Base-by-base conservation (phyloP, 2,888 invertebrate species). In the Ariolimax columbianus region DNA sequence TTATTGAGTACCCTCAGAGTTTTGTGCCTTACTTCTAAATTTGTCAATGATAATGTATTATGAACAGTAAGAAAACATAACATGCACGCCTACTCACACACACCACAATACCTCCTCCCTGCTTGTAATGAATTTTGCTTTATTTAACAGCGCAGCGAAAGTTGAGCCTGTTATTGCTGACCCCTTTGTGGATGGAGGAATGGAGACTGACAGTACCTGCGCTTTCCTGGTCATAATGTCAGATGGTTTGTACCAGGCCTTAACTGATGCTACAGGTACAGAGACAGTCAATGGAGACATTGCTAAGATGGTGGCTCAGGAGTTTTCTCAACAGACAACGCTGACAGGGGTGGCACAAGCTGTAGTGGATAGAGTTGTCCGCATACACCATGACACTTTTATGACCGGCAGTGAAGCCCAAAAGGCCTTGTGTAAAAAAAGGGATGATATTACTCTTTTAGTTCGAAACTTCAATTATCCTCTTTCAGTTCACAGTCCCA, bases 381-480 rank as follows among this genome's bases (percentile, higher is more conserved):
- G 97, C n/a, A 96, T 97, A 86, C 97, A 97, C 92, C 96, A 97
- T 72, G 96, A 97, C 75, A 96, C 96, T 86, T 97, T 96, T 92
- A 96, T 96, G 94, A 95, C 91, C 66, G 92, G 90, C 17, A 87
- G 87, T 11, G 90, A 86, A 38, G 89, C 90, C 66, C 88, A 89
- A 33, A 92, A 92, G 85, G 87, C 82, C 33, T 86, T 90, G 80
- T 94, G 94, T 86, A 94, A 94, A 82, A 96, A 96, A 70, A 95
- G 97, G 59, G 97, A 97, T 30, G 97, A 98, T 91, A 97, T 97
- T 92, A 97, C 97, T 0, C 95, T 98, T 36, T 93, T 98, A 0
- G 96, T 98, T 82, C 95, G 97, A 72, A 97, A 97, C 93, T 98
- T 98, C 91, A 97, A 97, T 92, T 97, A 96, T 91, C 95, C 96